Base-by-base conservation (phyloP, 2,113 vertebrate genomes). In the Chauna torquata region DNA sequence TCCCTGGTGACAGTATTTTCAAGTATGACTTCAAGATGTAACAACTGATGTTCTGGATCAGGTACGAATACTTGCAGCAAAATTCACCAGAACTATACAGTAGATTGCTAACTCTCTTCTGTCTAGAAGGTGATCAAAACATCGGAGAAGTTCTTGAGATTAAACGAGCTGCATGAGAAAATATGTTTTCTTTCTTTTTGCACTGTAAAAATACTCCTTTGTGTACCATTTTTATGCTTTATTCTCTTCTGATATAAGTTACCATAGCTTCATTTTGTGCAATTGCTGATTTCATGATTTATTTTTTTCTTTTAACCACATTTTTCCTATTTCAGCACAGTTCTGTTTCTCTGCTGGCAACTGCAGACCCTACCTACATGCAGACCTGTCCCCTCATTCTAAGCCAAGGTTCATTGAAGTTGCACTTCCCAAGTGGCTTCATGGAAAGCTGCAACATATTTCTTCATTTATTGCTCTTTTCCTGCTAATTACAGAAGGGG, bases 211-310 rank as follows among this genome's bases (percentile, higher is more conserved):
- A 30, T 25, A 62, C 4, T 79, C 1, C 32, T 42, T 82, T 58
- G 20, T 78, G 18, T 38, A 32, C 54, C 34, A 28, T n/a, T 82
- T 76, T 52, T 62, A 15, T 34, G 8, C 40, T 50, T 11, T 66
- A 16, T 18, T 76, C 10, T 65, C 75, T 20, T 83, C 49, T 34
- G 34, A 6, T 61, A 5, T 74, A 52, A 90, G 30, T 80, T 77
- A 70, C 36, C 78, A 23, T 5, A 70, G 58, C 45, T 83, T 92
- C 16, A 17, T 92, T 91, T 80, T 77, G 7, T 62, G 27, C 40
- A 52, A 38, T 49, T 77, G 61, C 9, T 0, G 4, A 76, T 54
- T 47, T 40, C 0, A 3, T 23, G 2, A 11, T 6, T n/a, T 25
- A 18, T 36, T 50, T 4, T 66, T 47, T 44, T 13, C 9, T 81